These are phyloP conservation scores for Drosophila baimaii DNA, from an alignment of 1,140 invertebrate species.

Conservation along the genomic window DNA sequence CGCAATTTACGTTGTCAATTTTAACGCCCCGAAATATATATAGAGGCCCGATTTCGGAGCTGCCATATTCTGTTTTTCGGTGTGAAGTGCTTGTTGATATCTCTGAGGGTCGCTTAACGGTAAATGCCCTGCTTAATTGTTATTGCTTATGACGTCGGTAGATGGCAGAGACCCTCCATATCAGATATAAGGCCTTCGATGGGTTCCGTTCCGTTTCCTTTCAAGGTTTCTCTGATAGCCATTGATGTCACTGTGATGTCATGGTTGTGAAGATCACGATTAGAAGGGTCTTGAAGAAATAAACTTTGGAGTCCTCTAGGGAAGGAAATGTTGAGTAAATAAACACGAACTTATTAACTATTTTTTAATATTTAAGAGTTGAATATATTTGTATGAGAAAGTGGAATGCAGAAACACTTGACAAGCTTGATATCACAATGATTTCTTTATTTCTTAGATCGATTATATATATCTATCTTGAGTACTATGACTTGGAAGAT, in stretches of 20 bases:
- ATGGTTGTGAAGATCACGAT: constrained; percentile 1
- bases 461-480: not conserved
- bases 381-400: not conserved
- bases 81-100: constrained; percentile 52
- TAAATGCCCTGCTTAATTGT: constrained; percentile 64
- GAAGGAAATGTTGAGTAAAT: not conserved
- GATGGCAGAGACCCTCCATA: constrained; percentile 19
- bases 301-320: not conserved
- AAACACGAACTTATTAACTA: not conserved
- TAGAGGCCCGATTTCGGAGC: not conserved
- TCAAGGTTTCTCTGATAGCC: constrained; percentile 27
- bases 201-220: not conserved
- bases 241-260: constrained; percentile 33
- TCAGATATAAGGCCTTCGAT: constrained; percentile 27
- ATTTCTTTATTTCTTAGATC: not conserved
- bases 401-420: not conserved
- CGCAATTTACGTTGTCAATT: constrained; percentile 80
- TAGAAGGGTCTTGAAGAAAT: not conserved
- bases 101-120: constrained; percentile 57
- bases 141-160: constrained; percentile 58
- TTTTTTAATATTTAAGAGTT: too few species aligned
- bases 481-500: not conserved
- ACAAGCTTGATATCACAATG: not conserved
- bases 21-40: constrained; percentile 69
- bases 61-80: constrained; percentile 29